Percentiles rank a stretch among this genome's conserved stretches.
Conservation (phyloP, 2,888 invertebrate species). For the Ectemnius lituratus region DNA sequence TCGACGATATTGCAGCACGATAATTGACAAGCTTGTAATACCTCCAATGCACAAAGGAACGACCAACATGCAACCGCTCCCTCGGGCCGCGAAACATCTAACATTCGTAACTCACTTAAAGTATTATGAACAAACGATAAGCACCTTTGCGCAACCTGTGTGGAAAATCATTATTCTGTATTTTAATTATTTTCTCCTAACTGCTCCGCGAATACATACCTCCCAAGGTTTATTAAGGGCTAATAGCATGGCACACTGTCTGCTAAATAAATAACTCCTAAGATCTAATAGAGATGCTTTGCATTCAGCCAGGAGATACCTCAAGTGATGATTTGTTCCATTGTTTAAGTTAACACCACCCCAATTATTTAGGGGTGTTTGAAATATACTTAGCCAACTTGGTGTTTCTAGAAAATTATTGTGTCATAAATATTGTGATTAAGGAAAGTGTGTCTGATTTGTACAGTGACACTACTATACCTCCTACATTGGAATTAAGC, state of each 20-base stretch:
- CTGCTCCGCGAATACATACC: slow-evolving; percentile 78
- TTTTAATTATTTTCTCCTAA: background rate
- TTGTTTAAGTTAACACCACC: slow-evolving; percentile 87
- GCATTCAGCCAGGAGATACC: slow-evolving; percentile 72
- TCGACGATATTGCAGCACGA: slow-evolving; percentile 81
- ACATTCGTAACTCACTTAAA: slow-evolving; percentile 88
- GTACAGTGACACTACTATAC: slow-evolving; percentile 68
- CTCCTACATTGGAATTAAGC: slow-evolving; percentile 92
- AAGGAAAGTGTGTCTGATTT: background rate
- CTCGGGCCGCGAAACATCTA: slow-evolving; percentile 88
- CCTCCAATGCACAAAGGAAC: slow-evolving; percentile 93
- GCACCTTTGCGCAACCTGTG: slow-evolving; percentile 89
- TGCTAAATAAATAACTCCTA: slow-evolving; percentile 94
- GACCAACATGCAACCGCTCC: slow-evolving; percentile 96
- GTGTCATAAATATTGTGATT: background rate
- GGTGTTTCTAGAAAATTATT: slow-evolving; percentile 83
- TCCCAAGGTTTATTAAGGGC: slow-evolving; percentile 88
- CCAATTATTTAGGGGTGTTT: slow-evolving; percentile 85
- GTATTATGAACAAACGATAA: slow-evolving; percentile 94
- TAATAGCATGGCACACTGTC: slow-evolving; percentile 92
- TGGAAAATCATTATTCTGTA: slow-evolving; percentile 21
- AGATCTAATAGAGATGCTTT: slow-evolving; percentile 90
- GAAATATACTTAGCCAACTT: slow-evolving; percentile 90
- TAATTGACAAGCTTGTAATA: slow-evolving; percentile 88
- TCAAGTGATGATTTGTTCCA: slow-evolving; percentile 81